Base-by-base conservation (phyloP, 2,113 vertebrate species). In the Apteryx owenii region DNA sequence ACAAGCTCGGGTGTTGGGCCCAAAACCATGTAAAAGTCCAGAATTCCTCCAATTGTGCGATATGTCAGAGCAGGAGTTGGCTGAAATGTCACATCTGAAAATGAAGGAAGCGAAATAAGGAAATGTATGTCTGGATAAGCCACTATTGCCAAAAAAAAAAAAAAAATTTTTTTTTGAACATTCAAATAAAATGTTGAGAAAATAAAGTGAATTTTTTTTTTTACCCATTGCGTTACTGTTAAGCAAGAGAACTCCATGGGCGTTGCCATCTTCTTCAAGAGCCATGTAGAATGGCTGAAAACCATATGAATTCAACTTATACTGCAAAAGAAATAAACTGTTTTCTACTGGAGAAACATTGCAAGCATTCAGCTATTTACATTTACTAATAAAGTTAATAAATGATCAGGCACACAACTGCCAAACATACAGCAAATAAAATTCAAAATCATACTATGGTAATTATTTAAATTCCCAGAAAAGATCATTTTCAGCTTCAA, bases 151-250 rank as follows among this genome's bases (percentile, higher is more conserved):
- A 31, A 64, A 58, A 84, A 14, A 38, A 38, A 38, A 38, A 38
- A 38, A 38, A 38, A 38, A 38, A 7, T 38, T 38, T 38, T 38
- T 36, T 38, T 38, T 6, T 2, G 3, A 56, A 29, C 9, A 14
- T 1, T 5, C 65, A 78, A 61, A 20, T 19, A 22, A 66, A 90
- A 40, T 0, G 15, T 38, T 7, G 42, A 60, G 28, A 83, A 81
- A 84, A 82, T 13, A 54, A 71, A 79, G 18, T 4, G 9, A 12
- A 31, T 15, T 79, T 25, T 10, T 26, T 26, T 15, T 33, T 97
- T 98, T 97, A 99, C 99, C 99, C 99, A 99, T 99, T 23, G 98
- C 99, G 81, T 99, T 99, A 97, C 99, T 99, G 98, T 99, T 99
- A 1, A 99, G 98, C 53, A 99, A 90, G 44, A 99, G 95, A 66